A percentile compares a stretch with the other conserved stretches of the same genome.
phyloP scores from a whole-genome alignment of 2,113 vertebrate species.

The Pogona vitticeps region DNA sequence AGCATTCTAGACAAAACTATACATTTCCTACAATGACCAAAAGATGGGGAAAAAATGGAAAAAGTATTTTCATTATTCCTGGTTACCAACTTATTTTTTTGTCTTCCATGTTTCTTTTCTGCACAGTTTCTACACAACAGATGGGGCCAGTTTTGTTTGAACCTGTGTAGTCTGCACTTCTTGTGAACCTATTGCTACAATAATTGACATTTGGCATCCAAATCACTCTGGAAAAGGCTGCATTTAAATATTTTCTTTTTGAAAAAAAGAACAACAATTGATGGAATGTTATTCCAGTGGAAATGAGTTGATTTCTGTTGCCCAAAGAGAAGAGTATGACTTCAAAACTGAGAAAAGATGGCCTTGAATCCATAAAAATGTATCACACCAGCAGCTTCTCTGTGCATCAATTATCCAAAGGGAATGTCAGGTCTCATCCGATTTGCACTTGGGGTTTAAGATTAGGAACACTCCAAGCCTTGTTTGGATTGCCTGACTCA shows the following conservation, averaged over 20 bases:
- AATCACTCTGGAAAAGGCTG: neutral
- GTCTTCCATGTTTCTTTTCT: neutral
- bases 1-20: too few relatives aligned
- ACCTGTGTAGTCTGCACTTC: neutral
- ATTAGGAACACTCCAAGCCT: conserved; percentile 28
- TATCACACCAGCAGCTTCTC: conserved; percentile 38
- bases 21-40: too few relatives aligned
- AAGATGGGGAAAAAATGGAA: too few relatives aligned
- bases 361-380: conserved; percentile 49
- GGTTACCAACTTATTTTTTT: neutral
- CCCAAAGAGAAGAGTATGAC: conserved; percentile 38
- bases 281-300: neutral
- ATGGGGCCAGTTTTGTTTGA: neutral
- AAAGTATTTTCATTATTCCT: neutral
- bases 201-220: neutral
- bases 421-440: conserved; percentile 46
- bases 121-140: neutral
- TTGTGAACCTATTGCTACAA: neutral
- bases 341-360: conserved; percentile 41
- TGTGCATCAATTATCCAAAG: conserved; percentile 57
- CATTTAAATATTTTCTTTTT: neutral
- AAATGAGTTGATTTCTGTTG: conserved; percentile 30
- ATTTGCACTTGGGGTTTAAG: conserved; percentile 33
- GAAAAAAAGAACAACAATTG: neutral
- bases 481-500: conserved; percentile 37